Percentiles rank a stretch among this genome's conserved stretches.
phyloP scores from a whole-genome alignment of 1,140 invertebrate species.

The Frieseomelitta varia region DNA sequence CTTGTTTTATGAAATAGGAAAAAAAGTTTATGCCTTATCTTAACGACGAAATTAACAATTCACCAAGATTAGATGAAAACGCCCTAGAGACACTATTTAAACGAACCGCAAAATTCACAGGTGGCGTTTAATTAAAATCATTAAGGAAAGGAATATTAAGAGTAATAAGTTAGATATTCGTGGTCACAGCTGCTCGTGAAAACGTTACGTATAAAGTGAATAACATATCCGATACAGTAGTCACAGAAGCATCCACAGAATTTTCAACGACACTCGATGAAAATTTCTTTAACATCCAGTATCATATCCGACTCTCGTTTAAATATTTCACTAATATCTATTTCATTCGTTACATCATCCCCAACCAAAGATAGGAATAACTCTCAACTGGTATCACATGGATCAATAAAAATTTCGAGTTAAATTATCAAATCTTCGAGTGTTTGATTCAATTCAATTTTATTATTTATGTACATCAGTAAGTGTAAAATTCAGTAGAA shows the following conservation, averaged over 20 bases:
- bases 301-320: no score
- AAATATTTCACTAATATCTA: no score
- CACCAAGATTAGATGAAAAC: neutral
- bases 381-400: no score
- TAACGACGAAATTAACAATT: neutral
- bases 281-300: neutral
- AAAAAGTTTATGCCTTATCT: no score
- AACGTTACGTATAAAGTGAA: neutral
- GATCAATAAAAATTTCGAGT: no score
- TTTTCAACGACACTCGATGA: neutral
- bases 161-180: slow-evolving; percentile 1
- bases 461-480: no score
- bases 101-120: neutral
- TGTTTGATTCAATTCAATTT: no score
- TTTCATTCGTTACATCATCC: no score
- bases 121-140: slow-evolving; percentile 37
- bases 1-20: no score
- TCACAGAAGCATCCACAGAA: neutral
- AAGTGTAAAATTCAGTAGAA: no score
- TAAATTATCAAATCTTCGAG: no score
- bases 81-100: neutral
- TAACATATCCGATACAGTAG: neutral
- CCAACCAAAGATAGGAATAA: neutral
- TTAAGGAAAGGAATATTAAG: neutral
- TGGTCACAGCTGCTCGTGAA: slow-evolving; percentile 19